Base-by-base conservation (phyloP, 2,797 vertebrate species). In the Falco novaeseelandiae region DNA sequence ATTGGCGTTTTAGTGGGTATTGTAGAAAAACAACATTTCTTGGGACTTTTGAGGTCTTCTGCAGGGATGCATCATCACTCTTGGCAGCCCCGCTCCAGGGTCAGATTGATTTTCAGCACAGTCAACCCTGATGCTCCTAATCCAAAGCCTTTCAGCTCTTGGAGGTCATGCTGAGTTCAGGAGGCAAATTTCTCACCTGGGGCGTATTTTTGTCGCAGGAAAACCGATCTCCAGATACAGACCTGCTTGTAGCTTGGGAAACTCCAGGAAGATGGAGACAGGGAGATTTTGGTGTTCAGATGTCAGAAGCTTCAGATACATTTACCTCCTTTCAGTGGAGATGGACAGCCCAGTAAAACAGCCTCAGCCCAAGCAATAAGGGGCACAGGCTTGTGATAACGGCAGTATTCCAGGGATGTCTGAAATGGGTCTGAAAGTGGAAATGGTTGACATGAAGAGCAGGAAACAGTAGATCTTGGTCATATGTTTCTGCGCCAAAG, bases 111-210 rank as follows among this genome's bases (percentile, higher is more conserved):
- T 77, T 81, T 83, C 86, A 65, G 57, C 69, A 40, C 29, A 61
- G 57, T 61, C 90, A 78, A 70, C 36, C n/a, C 87, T 1, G 8
- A 48, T 80, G 65, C 57, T 94, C 71, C 89, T 81, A 63, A 94
- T 77, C 74, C 87, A 55, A 90, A 90, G 38, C 13, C 58, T 93
- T 94, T 74, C 65, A 82, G 89, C 65, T 85, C 46, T 34, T 63
- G 55, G 65, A 94, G 87, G 89, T 96, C 79, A 91, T 1, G 1
- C 21, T 19, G 65, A 90, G 94, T 96, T 97, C 90, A 96, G 85
- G 71, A 96, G 83, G 65, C 11, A 89, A 82, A 90, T 87, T 95
- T 95, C 81, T 92, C 87, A 95, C 91, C 93, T 85, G 58, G 72
- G 88, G 94, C 61, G 38, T 94, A 65, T 70, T 95, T 87, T 44